Evolutionary conservation across 92 coral and sea anemone species (phyloP), one percentile per base, ranked within the genome.

Genomic region (Hydrozoanthus gracilis): DNA sequence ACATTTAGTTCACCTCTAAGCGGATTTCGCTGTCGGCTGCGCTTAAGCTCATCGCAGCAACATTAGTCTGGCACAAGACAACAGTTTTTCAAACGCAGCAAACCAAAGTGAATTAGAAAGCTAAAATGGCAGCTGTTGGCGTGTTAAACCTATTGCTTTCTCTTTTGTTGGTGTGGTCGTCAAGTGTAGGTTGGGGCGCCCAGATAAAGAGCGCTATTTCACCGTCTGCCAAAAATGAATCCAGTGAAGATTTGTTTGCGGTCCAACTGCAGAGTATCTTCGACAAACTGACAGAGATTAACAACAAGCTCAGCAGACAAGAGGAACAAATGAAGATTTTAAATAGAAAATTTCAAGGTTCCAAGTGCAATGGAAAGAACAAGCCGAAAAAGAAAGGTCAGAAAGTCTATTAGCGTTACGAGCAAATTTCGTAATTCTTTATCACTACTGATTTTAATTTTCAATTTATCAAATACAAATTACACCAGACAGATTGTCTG

Each of bases 291-390:
- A 64, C 85, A 6, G 74, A 80, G 58, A 80, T 80, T 20, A 80
- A 52, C 75, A 70, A n/a, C 61, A 80, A 44, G 49, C 61, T 80
- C 46, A 48, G 27, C 61, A 49, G 61, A 18, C 85, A 80, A 5
- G 85, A 80, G 18, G 73, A 80, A 80, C 74, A 65, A 52, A 60
- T 80, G 18, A 80, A 67, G 15, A 12, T 80, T 60, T 65, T 80
- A 46, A 80, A 74, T 27, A 64, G 74, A 65, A 80, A 49, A 45
- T 54, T 80, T 9, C 44, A 51, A 80, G 52, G 66, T 17, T 80
- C 52, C 52, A 65, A 65, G 66, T 80, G 85, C 73, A 80, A 20
- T 66, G 61, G 18, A 8, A 47, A 80, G 66, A 48, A 16, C 18
- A 67, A 7, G 16, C 16, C 73, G 48, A 65, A n/a, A 16, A 16